A percentile compares a stretch with the other conserved stretches of the same genome.
Conservation (phyloP, 64 coral and sea anemone species). For the Platygyra sinensis region DNA sequence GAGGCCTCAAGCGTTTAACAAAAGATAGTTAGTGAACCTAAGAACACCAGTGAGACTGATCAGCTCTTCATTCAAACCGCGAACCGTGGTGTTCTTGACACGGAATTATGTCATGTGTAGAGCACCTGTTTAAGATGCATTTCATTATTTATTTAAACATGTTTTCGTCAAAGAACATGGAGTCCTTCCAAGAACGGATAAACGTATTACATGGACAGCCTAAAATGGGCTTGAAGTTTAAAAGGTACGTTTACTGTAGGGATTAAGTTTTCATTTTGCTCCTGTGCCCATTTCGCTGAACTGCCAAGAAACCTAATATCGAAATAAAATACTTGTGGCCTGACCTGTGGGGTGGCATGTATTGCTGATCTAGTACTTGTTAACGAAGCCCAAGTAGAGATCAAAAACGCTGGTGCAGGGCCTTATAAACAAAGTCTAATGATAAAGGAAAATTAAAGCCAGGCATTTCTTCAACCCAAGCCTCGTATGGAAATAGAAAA, state of each 20-base stretch:
- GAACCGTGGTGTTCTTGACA: slow-evolving; percentile 1
- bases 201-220: not conserved
- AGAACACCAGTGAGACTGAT: not conserved
- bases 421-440: not conserved
- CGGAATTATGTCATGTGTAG: slow-evolving; percentile 36
- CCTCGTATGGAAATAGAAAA: no score
- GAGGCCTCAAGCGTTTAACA: not conserved
- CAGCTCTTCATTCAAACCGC: not conserved
- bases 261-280: not conserved
- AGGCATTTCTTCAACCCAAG: not conserved
- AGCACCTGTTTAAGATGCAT: not conserved
- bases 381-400: not conserved
- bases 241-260: not conserved
- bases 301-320: not conserved
- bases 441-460: not conserved
- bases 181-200: not conserved
- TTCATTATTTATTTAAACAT: slow-evolving; percentile 10
- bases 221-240: not conserved
- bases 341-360: not conserved
- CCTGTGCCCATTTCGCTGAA: not conserved
- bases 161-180: not conserved
- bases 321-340: not conserved
- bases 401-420: not conserved
- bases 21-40: not conserved
- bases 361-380: not conserved